Percentiles rank a stretch among this genome's conserved stretches.
phyloP scores from a whole-genome alignment of 2,888 invertebrate genomes.

The Teleogryllus oceanicus region DNA sequence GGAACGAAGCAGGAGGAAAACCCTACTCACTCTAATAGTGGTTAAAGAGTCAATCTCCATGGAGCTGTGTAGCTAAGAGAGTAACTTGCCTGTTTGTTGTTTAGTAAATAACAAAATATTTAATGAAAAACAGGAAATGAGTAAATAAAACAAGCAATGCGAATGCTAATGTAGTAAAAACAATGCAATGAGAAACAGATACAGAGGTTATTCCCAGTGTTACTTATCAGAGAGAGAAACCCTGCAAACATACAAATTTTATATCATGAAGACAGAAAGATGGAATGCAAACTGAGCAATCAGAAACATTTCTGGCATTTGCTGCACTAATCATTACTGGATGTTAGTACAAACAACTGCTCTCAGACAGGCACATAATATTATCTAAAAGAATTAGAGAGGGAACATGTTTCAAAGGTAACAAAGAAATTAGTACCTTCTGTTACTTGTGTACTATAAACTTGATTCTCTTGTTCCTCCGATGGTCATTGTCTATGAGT shows the following conservation, averaged over 20 bases:
- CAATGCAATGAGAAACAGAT: neutral
- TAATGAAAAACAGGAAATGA: neutral
- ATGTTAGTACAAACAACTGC: neutral
- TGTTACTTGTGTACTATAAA: too few relatives aligned
- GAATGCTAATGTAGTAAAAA: slow-evolving; percentile 5
- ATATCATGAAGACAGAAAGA: slow-evolving; percentile 1
- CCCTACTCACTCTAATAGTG: neutral
- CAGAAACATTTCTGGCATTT: neutral
- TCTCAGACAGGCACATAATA: neutral
- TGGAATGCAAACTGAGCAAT: neutral
- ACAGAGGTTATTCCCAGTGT: neutral
- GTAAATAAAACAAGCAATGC: neutral
- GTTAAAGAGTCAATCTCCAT: neutral
- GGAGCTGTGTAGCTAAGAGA: neutral
- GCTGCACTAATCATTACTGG: slow-evolving; percentile 23
- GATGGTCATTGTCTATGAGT: neutral
- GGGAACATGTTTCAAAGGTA: too few relatives aligned
- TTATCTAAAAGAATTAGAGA: neutral
- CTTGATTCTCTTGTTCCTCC: neutral
- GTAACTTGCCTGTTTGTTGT: neutral
- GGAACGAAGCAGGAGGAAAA: neutral
- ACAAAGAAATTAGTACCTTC: too few relatives aligned
- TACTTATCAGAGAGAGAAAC: neutral
- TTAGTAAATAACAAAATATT: neutral
- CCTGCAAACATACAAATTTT: neutral